Conservation (phyloP, 2,113 vertebrate species). For the Oceanites oceanicus region DNA sequence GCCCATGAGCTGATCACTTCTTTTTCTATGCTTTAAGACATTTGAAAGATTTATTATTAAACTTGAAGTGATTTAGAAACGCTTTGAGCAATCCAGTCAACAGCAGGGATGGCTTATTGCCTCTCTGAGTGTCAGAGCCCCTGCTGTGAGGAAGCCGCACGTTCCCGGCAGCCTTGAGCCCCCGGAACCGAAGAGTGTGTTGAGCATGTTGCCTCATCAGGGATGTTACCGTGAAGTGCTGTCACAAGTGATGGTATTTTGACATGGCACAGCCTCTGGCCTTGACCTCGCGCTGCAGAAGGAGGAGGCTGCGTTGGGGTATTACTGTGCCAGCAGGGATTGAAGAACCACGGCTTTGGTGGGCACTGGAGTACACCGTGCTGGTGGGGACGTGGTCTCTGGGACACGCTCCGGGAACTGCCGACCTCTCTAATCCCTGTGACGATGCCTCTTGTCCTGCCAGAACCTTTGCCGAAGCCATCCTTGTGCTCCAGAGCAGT, state of each 20-base stretch:
- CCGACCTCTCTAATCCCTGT: no score
- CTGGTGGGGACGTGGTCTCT: not conserved
- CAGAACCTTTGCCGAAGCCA: no score
- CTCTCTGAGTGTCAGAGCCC: not conserved
- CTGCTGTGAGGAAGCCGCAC: rapidly evolving
- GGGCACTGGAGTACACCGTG: not conserved
- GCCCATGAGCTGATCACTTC: not conserved
- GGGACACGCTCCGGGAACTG: not conserved
- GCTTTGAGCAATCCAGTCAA: not conserved
- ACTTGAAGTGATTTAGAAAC: not conserved
- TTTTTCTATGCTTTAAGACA: not conserved
- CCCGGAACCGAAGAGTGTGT: rapidly evolving
- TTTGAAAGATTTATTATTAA: not conserved
- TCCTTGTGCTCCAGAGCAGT: no score
- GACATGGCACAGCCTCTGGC: not conserved
- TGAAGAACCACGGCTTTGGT: no score
- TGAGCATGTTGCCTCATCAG: not conserved
- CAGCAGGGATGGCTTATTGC: not conserved
- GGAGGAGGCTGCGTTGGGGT: not conserved
- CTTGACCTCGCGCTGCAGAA: not conserved
- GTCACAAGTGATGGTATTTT: rapidly evolving
- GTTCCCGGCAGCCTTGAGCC: not conserved
- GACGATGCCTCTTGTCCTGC: no score
- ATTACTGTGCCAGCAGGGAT: not conserved
- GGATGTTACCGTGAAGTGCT: not conserved